A percentile compares a stretch with the other conserved stretches of the same genome.
These are phyloP conservation scores for Tachypleus tridentatus DNA, from an alignment of 1,140 invertebrate species.

Conservation along the genomic window DNA sequence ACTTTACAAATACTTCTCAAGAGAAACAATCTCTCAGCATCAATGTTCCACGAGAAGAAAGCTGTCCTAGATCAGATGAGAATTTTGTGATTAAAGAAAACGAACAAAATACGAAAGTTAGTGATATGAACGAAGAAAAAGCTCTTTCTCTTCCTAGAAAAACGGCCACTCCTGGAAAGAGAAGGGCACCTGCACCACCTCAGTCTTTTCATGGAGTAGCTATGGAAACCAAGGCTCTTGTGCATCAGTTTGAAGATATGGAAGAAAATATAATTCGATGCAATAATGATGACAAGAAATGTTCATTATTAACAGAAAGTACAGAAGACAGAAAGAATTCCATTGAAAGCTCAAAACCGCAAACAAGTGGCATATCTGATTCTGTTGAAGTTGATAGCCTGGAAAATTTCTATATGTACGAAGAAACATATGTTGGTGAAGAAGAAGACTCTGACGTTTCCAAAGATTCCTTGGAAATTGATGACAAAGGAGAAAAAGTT, in stretches of 20 bases:
- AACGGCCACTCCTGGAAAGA: not conserved
- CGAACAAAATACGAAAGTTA: not conserved
- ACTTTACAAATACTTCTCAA: not conserved
- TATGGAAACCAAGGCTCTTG: not conserved
- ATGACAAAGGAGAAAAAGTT: not conserved
- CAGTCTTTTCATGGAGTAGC: not conserved
- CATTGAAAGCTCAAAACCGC: not conserved
- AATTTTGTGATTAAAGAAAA: too few species aligned
- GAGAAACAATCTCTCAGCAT: not conserved
- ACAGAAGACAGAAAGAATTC: not conserved
- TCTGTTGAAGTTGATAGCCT: not conserved
- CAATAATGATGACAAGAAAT: not conserved
- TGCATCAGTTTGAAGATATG: not conserved
- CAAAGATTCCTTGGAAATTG: conserved; percentile 10
- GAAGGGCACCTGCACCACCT: not conserved
- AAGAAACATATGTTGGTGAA: not conserved
- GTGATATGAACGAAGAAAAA: not conserved
- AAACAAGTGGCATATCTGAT: not conserved
- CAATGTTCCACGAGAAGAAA: not conserved
- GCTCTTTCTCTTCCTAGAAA: not conserved
- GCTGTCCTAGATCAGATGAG: too few species aligned
- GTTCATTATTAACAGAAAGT: not conserved
- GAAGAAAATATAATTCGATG: not conserved
- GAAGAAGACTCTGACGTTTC: conserved; percentile 14
- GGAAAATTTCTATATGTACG: not conserved